Base-by-base conservation (phyloP, 1,140 invertebrate genomes). In the Oreohelix idahoensis region DNA sequence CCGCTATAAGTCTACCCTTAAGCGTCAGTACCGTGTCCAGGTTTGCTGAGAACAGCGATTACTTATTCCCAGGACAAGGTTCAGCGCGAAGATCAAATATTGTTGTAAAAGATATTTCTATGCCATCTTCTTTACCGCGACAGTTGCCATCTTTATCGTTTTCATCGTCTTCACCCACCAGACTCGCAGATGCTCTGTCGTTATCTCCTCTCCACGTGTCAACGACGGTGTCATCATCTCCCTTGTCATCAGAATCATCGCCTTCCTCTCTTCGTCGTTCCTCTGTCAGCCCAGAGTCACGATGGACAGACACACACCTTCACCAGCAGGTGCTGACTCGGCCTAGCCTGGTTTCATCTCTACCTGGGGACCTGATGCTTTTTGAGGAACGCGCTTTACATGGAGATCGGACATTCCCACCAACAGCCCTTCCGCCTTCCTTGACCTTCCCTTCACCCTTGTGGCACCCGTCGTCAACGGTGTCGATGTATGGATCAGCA, bases 191-290 rank as follows among this genome's bases (percentile, higher is more conserved):
- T 23, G 26, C 74, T 32, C 49, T 76, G 23, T 53, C 74, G 0
- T 51, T 76, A 32, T 51, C 45, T 4, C 74, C 71, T 20, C 74
- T 76, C 26, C 74, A 76, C 32, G 45, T 76, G n/a, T 76, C 74
- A 5, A 76, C 74, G 8, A 73, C 71, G 20, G 20, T 76, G 74
- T 29, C 74, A 35, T 76, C 74, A 26, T 74, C 71, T 1, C 74
- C 74, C 10, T 53, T 49, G 13, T 76, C 74, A 11, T 76, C 74
- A 8, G 38, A 35, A 32, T 51, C 74, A n/a, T 73, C 71, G 10
- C 71, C 71, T 15, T 76, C 74, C 1, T 45, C 74, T 4, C 74
- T 45, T 36, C 74, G 74, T 29, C 74, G n/a, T 4, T 45, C 74
- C 0, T 76, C 74, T 35, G 42, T 76, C 42, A 76, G 74, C 20